Percentiles rank a stretch among this genome's conserved stretches.
Conservation (phyloP, 2,113 vertebrate species). For the Nesoenas mayeri region DNA sequence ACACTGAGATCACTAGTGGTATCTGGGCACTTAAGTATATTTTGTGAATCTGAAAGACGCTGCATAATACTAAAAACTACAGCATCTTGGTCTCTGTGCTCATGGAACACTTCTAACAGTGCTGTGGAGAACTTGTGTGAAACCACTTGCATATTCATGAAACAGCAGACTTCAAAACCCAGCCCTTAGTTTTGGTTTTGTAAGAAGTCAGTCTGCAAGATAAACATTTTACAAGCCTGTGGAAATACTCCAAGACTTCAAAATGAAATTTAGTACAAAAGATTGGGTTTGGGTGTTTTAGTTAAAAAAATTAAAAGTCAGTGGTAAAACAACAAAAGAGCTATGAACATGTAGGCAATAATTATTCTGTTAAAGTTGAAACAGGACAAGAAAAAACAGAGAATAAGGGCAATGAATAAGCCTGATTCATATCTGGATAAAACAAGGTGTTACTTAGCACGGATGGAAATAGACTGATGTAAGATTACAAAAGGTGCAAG, state of each 20-base stretch:
- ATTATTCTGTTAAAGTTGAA: constrained; percentile 34
- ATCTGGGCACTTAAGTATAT: too few relatives aligned
- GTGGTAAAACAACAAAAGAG: constrained; percentile 35
- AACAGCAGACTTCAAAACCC: not conserved
- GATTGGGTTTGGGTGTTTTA: not conserved
- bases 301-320: not conserved
- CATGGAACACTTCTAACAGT: not conserved
- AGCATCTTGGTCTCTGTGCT: not conserved
- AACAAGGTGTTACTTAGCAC: constrained; percentile 49
- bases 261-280: not conserved
- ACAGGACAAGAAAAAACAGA: constrained; percentile 49
- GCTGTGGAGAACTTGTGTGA: not conserved
- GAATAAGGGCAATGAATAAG: constrained; percentile 25
- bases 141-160: not conserved
- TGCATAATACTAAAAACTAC: not conserved
- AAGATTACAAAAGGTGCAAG: constrained; percentile 6
- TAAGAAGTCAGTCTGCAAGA: not conserved
- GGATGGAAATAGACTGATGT: constrained; percentile 52
- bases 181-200: not conserved
- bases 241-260: not conserved
- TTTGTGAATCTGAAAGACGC: not conserved
- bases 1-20: not conserved
- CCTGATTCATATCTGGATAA: constrained; percentile 49
- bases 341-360: constrained; percentile 31
- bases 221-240: not conserved